Percentiles rank a stretch among this genome's conserved stretches.
These are phyloP conservation scores for Calephelis virginiensis DNA, from an alignment of 1,140 invertebrate species.

Conservation along the genomic window DNA sequence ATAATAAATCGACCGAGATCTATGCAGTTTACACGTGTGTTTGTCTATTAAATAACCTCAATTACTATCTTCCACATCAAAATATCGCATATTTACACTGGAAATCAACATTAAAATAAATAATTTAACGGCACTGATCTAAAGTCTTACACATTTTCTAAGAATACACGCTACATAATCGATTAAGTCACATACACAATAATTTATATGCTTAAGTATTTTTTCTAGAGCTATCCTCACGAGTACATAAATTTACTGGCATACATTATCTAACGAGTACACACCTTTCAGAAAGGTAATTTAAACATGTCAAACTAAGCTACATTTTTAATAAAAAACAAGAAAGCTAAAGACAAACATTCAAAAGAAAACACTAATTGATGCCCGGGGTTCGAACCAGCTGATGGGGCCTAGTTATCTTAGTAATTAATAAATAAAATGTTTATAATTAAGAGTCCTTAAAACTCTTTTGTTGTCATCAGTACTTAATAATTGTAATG, in stretches of 20 bases:
- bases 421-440: too few species aligned
- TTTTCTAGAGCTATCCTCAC: slow-evolving; percentile 55
- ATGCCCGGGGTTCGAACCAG: too few species aligned
- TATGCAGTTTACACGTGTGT: slow-evolving; percentile 53
- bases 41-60: slow-evolving; percentile 69
- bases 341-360: too few species aligned
- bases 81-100: slow-evolving; percentile 72
- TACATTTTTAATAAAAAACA: too few species aligned
- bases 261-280: slow-evolving; percentile 53
- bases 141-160: slow-evolving; percentile 72
- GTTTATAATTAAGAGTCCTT: too few species aligned
- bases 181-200: slow-evolving; percentile 65
- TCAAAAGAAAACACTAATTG: too few species aligned
- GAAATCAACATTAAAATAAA: slow-evolving; percentile 76
- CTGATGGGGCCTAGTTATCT: too few species aligned
- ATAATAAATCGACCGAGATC: slow-evolving; percentile 60
- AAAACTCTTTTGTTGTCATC: too few species aligned
- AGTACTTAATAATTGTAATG: too few species aligned
- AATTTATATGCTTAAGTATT: slow-evolving; percentile 55
- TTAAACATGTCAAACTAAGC: neutral
- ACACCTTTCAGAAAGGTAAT: slow-evolving; percentile 23
- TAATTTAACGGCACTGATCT: slow-evolving; percentile 73
- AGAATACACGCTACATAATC: slow-evolving; percentile 66
- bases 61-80: slow-evolving; percentile 67
- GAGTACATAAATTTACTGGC: slow-evolving; percentile 65